Evolutionary conservation across 2,888 invertebrate genomes (phyloP), one percentile per base, ranked within the genome.

Genomic region (Steinernema scapterisci): DNA sequence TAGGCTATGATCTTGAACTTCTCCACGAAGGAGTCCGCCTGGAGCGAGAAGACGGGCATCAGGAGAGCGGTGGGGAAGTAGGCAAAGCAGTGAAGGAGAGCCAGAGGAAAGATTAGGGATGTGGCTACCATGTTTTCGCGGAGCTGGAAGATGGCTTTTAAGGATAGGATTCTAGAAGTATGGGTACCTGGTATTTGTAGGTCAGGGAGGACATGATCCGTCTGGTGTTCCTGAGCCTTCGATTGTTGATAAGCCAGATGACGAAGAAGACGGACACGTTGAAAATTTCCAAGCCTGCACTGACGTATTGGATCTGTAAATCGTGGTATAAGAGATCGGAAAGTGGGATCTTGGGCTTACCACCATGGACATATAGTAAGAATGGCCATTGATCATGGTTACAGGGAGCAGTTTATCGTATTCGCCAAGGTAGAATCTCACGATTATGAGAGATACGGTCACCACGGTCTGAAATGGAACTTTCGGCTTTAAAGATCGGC

Each of bases 321-420:
- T 38, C n/a, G n/a, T n/a, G n/a, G n/a, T n/a, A n/a, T 38, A 3
- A 38, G 9, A 6, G 3, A 6, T 38, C 38, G 38, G 38, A 38
- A 6, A 38, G 38, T 38, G 38, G 9, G 38, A 38, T 7, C 16
- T 25, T 2, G 63, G 1, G 31, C 63, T 63, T 2, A 63, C 63
- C 63, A 13, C 11, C 63, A 63, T 63, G 16, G 63, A 63, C 31
- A 63, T 13, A 27, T 63, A 63, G 63, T 63, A 63, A n/a, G 63
- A 63, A 16, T 63, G 2, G 1, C 63, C 63, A 27, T 25, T 63
- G 1, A 63, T n/a, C 63, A 63, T 63, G 1, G 63, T 63, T 5
- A 63, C 16, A 9, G 63, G 63, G n/a, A 63, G 63, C 16, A 31
- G 5, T 19, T 31, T 27, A n/a, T 31, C 38, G 63, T 63, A 63